Percentiles rank a stretch among this genome's conserved stretches.
Evolutionary conservation across 2,113 vertebrate genomes (phyloP).

Genomic region (Cichladusa arquata): DNA sequence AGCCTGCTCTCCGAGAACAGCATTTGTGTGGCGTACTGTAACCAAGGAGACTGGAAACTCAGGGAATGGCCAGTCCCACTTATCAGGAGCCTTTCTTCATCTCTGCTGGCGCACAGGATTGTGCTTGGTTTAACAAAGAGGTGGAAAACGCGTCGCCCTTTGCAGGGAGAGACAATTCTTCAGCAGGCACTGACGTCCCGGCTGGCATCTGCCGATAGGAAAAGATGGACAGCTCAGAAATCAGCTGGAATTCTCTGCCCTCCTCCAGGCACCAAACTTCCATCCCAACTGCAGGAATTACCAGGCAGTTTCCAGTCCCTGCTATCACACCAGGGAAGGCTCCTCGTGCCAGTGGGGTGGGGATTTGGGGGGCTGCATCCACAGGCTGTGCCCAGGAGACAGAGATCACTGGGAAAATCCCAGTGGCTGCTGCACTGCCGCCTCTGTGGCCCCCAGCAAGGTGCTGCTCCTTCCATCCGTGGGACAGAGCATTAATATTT

Average conservation of each 20-base stretch:
- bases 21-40: background rate
- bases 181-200: background rate
- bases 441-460: background rate
- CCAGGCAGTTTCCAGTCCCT: accelerated
- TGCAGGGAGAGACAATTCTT: background rate
- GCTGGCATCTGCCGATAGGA: background rate
- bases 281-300: background rate
- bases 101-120: background rate
- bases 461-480: background rate
- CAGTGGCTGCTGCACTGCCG: accelerated
- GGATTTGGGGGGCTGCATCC: background rate
- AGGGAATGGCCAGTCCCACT: background rate
- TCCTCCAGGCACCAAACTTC: background rate
- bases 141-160: accelerated
- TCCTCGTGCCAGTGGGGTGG: background rate
- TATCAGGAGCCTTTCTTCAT: background rate
- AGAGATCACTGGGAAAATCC: background rate
- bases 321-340: accelerated
- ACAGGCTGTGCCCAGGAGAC: background rate
- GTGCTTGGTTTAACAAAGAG: background rate
- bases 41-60: constrained; percentile 24
- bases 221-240: background rate
- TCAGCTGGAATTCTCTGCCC: background rate
- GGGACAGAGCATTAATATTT: background rate
- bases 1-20: background rate